These are phyloP conservation scores for Sarcophaga peregrina DNA, from an alignment of 1,140 invertebrate genomes.

Conservation along the genomic window DNA sequence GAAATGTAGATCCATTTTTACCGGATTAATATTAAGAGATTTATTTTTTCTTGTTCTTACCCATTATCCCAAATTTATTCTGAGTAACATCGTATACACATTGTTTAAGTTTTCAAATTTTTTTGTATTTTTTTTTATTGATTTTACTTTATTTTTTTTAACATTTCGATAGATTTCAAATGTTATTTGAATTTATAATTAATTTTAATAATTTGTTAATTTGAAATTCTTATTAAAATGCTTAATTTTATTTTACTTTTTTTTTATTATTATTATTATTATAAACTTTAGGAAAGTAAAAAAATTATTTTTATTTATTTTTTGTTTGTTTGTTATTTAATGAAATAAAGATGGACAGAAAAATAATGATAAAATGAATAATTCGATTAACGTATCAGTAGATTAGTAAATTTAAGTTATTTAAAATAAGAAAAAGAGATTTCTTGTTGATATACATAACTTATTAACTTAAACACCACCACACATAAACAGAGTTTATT, in stretches of 20 bases:
- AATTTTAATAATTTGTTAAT: constrained; percentile 32
- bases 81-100: background rate
- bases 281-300: constrained; percentile 29
- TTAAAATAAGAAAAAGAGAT: no score
- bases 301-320: constrained; percentile 7
- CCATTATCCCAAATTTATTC: no score
- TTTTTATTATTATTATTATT: constrained; percentile 35
- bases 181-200: constrained; percentile 24
- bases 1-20: no score
- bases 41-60: no score
- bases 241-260: constrained; percentile 28
- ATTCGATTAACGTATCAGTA: no score
- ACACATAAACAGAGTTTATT: no score
- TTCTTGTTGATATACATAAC: no score
- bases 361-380: background rate
- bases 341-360: background rate
- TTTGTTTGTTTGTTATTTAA: background rate
- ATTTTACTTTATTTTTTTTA: constrained; percentile 29
- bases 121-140: constrained; percentile 13
- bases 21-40: no score
- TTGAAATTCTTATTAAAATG: constrained; percentile 31
- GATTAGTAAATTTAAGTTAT: no score
- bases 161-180: constrained; percentile 37
- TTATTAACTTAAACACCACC: no score
- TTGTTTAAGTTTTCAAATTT: background rate